These are phyloP conservation scores for Parelbella ahira DNA, from an alignment of 2,888 invertebrate species.

Conservation along the genomic window DNA sequence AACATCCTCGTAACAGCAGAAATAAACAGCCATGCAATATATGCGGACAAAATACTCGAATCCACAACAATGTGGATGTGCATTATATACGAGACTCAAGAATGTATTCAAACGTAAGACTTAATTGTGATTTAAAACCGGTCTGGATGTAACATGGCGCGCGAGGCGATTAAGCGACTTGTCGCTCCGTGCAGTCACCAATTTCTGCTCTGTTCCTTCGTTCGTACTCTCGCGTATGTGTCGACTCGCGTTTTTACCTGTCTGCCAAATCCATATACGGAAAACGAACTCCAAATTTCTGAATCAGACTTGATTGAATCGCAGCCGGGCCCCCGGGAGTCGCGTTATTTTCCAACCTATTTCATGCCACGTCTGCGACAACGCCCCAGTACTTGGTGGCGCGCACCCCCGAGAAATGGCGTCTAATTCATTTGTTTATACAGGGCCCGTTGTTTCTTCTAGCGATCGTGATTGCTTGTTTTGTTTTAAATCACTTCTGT, in stretches of 20 bases:
- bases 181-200: conserved; percentile 40
- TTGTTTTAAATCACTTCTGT: conserved; percentile 28
- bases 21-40: conserved; percentile 18
- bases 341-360: conserved; percentile 76
- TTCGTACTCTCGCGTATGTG: conserved; percentile 56
- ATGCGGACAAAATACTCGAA: conserved; percentile 19
- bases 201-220: conserved; percentile 51
- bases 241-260: conserved; percentile 40
- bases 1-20: conserved; percentile 16
- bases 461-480: conserved; percentile 31
- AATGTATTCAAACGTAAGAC: conserved; percentile 31
- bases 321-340: conserved; percentile 69
- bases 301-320: conserved; percentile 78
- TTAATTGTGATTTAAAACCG: conserved; percentile 37
- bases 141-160: conserved; percentile 43
- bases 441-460: conserved; percentile 56
- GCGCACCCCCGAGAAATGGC: conserved; percentile 69
- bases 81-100: conserved; percentile 27
- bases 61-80: conserved; percentile 20
- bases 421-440: conserved; percentile 75
- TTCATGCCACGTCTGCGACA: conserved; percentile 56
- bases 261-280: conserved; percentile 32
- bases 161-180: conserved; percentile 48
- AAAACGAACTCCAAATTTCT: conserved; percentile 77
- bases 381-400: conserved; percentile 37